These are phyloP conservation scores for Eumacrocentrus americanus DNA, from an alignment of 2,888 invertebrate genomes.

Conservation along the genomic window DNA sequence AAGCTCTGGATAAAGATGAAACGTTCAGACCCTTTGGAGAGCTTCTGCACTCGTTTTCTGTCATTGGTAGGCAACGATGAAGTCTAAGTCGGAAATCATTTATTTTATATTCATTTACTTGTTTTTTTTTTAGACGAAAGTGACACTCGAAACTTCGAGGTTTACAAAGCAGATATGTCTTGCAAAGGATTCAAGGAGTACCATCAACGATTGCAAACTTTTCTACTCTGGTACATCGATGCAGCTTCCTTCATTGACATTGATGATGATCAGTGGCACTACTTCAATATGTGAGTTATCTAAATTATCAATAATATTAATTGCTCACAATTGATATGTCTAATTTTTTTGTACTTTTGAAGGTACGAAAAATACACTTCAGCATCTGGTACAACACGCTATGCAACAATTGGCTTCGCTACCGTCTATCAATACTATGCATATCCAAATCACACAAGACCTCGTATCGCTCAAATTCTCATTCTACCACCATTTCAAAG, in stretches of 20 bases:
- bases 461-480: slow-evolving; percentile 91
- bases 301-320: slow-evolving; percentile 18
- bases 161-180: slow-evolving; percentile 78
- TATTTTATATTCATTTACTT: neutral
- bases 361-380: slow-evolving; percentile 76
- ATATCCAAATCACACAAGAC: slow-evolving; percentile 84
- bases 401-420: slow-evolving; percentile 85
- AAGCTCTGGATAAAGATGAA: slow-evolving; percentile 73
- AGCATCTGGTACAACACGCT: slow-evolving; percentile 67
- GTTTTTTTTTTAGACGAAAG: slow-evolving; percentile 45
- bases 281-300: slow-evolving; percentile 76
- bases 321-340: neutral
- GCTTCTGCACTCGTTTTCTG: slow-evolving; percentile 69
- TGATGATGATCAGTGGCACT: slow-evolving; percentile 91
- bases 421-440: slow-evolving; percentile 95
- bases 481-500: slow-evolving; percentile 91
- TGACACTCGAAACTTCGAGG: slow-evolving; percentile 69
- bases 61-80: slow-evolving; percentile 52
- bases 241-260: slow-evolving; percentile 93
- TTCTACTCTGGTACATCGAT: slow-evolving; percentile 95
- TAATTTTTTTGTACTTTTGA: neutral
- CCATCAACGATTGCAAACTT: slow-evolving; percentile 86
- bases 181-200: slow-evolving; percentile 77
- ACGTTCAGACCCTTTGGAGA: slow-evolving; percentile 79
- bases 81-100: neutral